Percentiles rank a stretch among this genome's conserved stretches.
Conservation (phyloP, 1,140 invertebrate species). For the Berghia stephanieae region DNA sequence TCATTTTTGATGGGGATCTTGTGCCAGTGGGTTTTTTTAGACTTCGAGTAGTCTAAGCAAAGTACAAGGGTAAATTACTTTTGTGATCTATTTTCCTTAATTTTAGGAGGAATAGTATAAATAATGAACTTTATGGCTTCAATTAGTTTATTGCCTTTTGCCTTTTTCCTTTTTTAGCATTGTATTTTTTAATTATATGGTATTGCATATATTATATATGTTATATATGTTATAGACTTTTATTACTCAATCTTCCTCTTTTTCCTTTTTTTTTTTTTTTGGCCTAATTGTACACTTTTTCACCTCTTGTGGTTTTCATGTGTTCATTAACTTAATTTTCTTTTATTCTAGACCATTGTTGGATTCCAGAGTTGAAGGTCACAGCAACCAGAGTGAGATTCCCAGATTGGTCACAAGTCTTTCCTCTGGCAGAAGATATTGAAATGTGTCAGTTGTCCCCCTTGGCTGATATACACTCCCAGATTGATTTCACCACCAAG, state of each 20-base stretch:
- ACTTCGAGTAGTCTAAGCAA: too few relatives aligned
- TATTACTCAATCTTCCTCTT: not conserved
- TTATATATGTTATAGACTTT: not conserved
- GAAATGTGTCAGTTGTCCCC: slow-evolving; percentile 62
- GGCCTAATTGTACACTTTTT: too few relatives aligned
- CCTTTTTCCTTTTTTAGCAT: not conserved
- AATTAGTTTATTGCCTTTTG: too few relatives aligned
- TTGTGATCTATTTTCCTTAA: too few relatives aligned
- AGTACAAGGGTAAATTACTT: too few relatives aligned
- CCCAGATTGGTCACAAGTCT: slow-evolving; percentile 58
- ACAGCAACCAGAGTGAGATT: slow-evolving; percentile 33
- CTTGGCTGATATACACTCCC: slow-evolving; percentile 56
- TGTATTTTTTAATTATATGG: not conserved
- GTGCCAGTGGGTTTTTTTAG: too few relatives aligned
- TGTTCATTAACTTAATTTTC: not conserved
- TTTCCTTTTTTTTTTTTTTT: not conserved
- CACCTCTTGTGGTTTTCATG: too few relatives aligned
- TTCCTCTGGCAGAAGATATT: slow-evolving; percentile 65
- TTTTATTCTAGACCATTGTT: slow-evolving; percentile 53
- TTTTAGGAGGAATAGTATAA: too few relatives aligned
- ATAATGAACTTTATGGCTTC: too few relatives aligned
- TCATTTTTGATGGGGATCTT: too few relatives aligned
- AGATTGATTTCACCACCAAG: slow-evolving; percentile 52
- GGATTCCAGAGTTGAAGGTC: slow-evolving; percentile 49
- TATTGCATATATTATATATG: not conserved